Base-by-base conservation (phyloP, 2,797 vertebrate genomes). In the Loriculus beryllinus region DNA sequence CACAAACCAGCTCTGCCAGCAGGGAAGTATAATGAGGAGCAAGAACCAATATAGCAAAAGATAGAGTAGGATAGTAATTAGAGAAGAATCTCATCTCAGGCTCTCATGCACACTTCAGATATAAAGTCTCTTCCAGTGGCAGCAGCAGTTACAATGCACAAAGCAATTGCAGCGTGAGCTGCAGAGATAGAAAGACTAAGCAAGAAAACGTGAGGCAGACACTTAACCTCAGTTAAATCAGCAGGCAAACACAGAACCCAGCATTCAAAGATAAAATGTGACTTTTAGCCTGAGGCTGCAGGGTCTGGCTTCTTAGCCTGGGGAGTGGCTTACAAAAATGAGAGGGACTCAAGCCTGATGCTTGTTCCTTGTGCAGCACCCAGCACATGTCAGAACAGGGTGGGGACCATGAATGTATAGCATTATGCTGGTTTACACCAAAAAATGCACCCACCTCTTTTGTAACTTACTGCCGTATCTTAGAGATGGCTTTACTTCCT, bases 1-100 rank as follows among this genome's bases (percentile, higher is more conserved):
- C 40, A 70, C 57, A 95, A 84, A 94, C 86, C 76, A 75, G 91
- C 93, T 94, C 79, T 93, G 72, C 86, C 39, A 65, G 69, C 42
- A 72, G 37, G 70, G 81, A 69, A 59, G n/a, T n/a, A 39, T 35
- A 82, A 93, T 40, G 57, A 92, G 77, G 71, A 86, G 62, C 25
- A 83, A 87, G 76, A 96, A 86, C 76, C 0, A 0, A 94, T 81
- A 69, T 11, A 81, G 74, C 76, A 83, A 39, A 86, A 78, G 47
- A 79, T 25, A 57, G 29, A 86, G 70, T 16, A 86, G 68, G 42
- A 69, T 63, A 62, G n/a, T 87, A 85, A 91, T 93, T 71, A 91
- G 69, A 76, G 72, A 87, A 92, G 37, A 91, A 92, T 90, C 74
- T 90, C 64, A 86, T 94, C 68, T 94, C 72, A 78, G 69, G 43